phyloP scores from a whole-genome alignment of 2,888 invertebrate genomes.

The Oasisia sp. region DNA sequence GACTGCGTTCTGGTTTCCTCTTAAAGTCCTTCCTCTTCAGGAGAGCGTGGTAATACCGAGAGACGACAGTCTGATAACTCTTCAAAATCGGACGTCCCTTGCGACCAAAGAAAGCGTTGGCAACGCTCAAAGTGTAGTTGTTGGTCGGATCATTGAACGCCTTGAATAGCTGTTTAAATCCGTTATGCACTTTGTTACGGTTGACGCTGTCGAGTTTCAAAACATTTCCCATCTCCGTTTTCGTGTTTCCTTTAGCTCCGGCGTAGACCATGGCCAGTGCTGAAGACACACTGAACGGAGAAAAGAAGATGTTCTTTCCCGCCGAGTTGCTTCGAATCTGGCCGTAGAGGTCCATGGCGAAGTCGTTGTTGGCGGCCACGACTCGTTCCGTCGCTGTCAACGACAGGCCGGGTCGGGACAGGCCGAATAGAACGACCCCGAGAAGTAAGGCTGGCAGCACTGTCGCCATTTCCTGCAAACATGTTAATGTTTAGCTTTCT shows the following conservation, averaged over 20 bases:
- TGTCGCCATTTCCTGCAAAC: not conserved
- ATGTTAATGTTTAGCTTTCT: no score
- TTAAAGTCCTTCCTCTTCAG: slow-evolving; percentile 39
- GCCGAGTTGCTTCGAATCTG: no score
- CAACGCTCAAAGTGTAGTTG: not conserved
- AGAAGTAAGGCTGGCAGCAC: not conserved
- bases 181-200: not conserved
- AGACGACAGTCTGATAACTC: no score
- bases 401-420: not conserved
- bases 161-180: not conserved
- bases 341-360: no score
- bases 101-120: not conserved
- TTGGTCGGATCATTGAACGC: not conserved
- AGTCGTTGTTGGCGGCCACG: no score
- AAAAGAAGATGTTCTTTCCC: no score
- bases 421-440: not conserved
- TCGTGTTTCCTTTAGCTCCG: no score
- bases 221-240: no score
- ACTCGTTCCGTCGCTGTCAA: not conserved
- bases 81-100: not conserved
- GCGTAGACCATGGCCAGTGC: no score
- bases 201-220: not conserved
- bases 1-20: slow-evolving; percentile 58
- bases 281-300: no score
- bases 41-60: not conserved